Conservation (phyloP, 2,797 vertebrate species). For the Oceanodroma leucorhoa region DNA sequence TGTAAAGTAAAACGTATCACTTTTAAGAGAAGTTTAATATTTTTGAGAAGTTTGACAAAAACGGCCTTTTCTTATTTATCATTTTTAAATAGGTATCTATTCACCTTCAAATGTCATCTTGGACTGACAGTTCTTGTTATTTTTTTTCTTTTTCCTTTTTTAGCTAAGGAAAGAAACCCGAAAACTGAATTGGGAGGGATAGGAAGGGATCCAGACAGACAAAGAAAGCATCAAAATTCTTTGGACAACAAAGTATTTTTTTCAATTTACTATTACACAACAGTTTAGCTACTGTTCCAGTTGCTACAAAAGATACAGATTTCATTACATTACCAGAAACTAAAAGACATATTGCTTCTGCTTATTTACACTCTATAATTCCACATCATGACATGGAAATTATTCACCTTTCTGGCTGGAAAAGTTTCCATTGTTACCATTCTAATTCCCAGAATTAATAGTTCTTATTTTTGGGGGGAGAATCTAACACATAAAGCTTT, state of each 20-base stretch:
- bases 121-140: not conserved
- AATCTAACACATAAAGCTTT: not conserved
- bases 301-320: not conserved
- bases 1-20: not conserved
- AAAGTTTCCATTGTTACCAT: not conserved
- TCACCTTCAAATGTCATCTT: not conserved
- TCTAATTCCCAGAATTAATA: not conserved
- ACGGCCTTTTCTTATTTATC: not conserved
- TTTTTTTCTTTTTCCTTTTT: not conserved
- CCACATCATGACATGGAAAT: not conserved
- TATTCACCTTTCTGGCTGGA: not conserved
- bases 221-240: not conserved
- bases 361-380: not conserved
- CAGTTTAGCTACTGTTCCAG: not conserved
- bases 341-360: not conserved
- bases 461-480: not conserved
- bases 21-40: not conserved
- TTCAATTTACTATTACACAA: not conserved
- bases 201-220: not conserved
- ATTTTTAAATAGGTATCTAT: not conserved
- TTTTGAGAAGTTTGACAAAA: not conserved
- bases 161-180: not conserved
- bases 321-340: not conserved
- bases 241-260: not conserved
- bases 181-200: not conserved